Conservation (phyloP, 2,797 vertebrate species). For the Amphiprion clarkii region DNA sequence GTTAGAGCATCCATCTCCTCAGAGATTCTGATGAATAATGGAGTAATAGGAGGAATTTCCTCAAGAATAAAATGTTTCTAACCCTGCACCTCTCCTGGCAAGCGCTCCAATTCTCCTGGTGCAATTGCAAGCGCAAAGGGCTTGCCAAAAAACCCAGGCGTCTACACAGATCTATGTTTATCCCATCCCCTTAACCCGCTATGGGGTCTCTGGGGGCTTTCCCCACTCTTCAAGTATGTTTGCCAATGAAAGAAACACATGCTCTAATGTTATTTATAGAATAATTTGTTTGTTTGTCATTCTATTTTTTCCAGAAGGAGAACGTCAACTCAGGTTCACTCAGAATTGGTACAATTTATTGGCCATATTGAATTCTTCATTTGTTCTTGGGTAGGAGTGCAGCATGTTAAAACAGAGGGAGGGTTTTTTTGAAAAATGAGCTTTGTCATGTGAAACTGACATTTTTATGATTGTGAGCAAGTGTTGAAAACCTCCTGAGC, state of each 20-base stretch:
- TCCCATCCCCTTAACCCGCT: conserved; percentile 68
- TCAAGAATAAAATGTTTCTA: conserved; percentile 84
- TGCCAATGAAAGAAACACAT: conserved; percentile 81
- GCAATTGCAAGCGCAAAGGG: conserved; percentile 57
- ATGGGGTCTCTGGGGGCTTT: conserved; percentile 78
- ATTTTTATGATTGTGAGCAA: conserved; percentile 81
- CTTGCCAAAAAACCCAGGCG: conserved; percentile 71
- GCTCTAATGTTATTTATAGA: conserved; percentile 84
- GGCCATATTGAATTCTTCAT: conserved; percentile 68
- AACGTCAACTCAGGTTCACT: conserved; percentile 53
- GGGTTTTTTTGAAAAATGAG: conserved; percentile 71
- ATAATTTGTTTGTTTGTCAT: conserved; percentile 84
- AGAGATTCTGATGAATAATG: conserved; percentile 82
- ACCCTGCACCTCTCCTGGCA: conserved; percentile 80
- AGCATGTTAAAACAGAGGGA: conserved; percentile 48
- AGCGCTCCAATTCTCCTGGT: conserved; percentile 69
- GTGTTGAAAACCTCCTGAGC: conserved; percentile 78
- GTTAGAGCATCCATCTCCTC: conserved; percentile 79
- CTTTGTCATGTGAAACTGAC: conserved; percentile 77
- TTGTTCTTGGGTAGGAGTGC: conserved; percentile 45
- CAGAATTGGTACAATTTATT: conserved; percentile 68
- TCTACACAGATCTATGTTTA: conserved; percentile 75
- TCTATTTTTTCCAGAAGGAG: conserved; percentile 76
- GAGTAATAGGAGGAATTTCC: conserved; percentile 83
- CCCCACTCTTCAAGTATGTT: conserved; percentile 64